Evolutionary conservation across 2,797 vertebrate genomes (phyloP).

Genomic region (Lates japonicus): DNA sequence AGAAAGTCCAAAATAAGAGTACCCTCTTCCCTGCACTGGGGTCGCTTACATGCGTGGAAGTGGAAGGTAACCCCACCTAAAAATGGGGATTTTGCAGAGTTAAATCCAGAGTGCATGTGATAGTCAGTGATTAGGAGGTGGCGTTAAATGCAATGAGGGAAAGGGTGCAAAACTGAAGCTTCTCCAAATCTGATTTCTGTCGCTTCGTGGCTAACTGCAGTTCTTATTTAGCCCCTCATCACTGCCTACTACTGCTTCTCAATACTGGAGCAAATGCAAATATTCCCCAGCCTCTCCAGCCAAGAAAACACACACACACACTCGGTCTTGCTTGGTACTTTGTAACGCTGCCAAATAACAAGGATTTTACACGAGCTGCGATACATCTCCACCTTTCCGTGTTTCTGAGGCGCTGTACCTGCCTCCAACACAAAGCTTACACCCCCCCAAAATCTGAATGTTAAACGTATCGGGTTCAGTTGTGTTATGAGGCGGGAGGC

Average conservation of each 20-base stretch:
- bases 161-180: neutral
- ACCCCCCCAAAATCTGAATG: neutral
- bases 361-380: conserved; percentile 30
- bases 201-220: conserved; percentile 9
- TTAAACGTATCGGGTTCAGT: neutral
- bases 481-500: conserved; percentile 5
- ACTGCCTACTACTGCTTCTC: conserved; percentile 6
- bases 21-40: conserved; percentile 45
- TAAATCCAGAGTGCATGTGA: neutral
- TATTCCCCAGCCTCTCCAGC: conserved; percentile 20
- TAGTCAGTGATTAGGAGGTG: neutral
- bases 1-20: conserved; percentile 42
- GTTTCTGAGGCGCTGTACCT: conserved; percentile 26
- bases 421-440: conserved; percentile 38
- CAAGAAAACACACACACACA: conserved; percentile 24
- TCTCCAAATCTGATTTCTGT: neutral
- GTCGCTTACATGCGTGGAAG: conserved; percentile 27
- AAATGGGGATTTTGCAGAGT: neutral
- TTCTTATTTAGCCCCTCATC: conserved; percentile 10
- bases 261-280: conserved; percentile 46
- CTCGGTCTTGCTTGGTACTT: conserved; percentile 61
- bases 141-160: neutral
- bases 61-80: conserved; percentile 13
- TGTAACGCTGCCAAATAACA: conserved; percentile 65
- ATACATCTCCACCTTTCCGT: conserved; percentile 45